Percentiles rank a stretch among this genome's conserved stretches.
phyloP scores from a whole-genome alignment of 2,888 invertebrate species.

The Pomacea canaliculata region DNA sequence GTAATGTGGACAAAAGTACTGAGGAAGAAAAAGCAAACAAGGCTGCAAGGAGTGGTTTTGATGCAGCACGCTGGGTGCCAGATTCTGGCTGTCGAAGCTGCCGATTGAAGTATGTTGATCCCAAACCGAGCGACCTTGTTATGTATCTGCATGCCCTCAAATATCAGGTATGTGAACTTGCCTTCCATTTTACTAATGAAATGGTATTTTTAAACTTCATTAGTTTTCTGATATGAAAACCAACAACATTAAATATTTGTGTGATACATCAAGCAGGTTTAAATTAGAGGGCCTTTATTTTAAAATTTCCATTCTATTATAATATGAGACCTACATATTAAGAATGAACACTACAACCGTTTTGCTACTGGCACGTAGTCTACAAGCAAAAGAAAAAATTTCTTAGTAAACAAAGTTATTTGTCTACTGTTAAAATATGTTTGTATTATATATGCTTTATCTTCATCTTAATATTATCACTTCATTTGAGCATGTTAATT shows the following conservation, averaged over 20 bases:
- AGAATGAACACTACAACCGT: background rate
- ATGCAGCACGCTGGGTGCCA: conserved; percentile 69
- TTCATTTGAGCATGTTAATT: no score
- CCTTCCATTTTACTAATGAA: background rate
- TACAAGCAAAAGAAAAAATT: no score
- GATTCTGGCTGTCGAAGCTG: conserved; percentile 94
- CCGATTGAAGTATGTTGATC: conserved; percentile 91
- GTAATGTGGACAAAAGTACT: background rate
- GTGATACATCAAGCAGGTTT: background rate
- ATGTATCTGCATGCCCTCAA: conserved; percentile 91
- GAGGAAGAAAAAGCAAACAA: background rate
- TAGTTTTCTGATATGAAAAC: background rate
- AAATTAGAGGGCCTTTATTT: background rate
- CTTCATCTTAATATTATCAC: no score
- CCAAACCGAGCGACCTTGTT: conserved; percentile 89
- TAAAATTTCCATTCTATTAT: background rate
- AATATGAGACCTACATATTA: background rate
- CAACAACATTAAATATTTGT: background rate
- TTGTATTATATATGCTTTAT: no score
- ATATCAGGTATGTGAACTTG: conserved; percentile 44
- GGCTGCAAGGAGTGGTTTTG: conserved; percentile 36
- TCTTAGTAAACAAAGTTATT: no score
- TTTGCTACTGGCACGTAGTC: background rate
- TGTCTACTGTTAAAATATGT: no score
- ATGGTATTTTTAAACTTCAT: no score